phyloP scores from a whole-genome alignment of 2,888 invertebrate genomes.

The Archaeoteleia sp. region DNA sequence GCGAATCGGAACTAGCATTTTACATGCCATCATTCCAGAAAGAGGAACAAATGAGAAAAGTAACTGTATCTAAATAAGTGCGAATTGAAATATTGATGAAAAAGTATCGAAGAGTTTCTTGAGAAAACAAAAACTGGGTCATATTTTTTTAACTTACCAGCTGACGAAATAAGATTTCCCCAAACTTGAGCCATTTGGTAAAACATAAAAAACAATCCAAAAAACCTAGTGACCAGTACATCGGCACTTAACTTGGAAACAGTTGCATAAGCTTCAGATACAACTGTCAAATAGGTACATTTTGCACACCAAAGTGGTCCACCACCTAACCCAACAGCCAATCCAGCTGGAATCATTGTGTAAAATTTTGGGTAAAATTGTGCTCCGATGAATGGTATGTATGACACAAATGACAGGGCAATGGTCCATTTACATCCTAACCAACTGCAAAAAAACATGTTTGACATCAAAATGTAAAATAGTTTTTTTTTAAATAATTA shows the following conservation, averaged over 20 bases:
- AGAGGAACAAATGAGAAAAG: too few relatives aligned
- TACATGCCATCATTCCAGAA: too few relatives aligned
- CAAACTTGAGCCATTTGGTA: conserved; percentile 97
- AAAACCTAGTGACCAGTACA: conserved; percentile 91
- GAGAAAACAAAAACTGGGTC: too few relatives aligned
- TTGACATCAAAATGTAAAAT: neutral
- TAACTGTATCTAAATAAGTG: too few relatives aligned
- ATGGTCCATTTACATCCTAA: conserved; percentile 94
- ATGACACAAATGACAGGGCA: conserved; percentile 88
- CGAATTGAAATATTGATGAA: too few relatives aligned
- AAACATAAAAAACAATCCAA: conserved; percentile 97
- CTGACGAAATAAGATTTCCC: conserved; percentile 93
- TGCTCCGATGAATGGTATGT: conserved; percentile 92
- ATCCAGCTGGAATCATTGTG: conserved; percentile 88
- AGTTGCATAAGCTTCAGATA: conserved; percentile 85
- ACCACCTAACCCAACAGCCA: conserved; percentile 90
- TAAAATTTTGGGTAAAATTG: conserved; percentile 92
- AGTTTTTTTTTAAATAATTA: conserved; percentile 33
- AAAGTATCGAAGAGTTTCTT: too few relatives aligned
- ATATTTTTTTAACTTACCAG: conserved; percentile 82
- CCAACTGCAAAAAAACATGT: conserved; percentile 78
- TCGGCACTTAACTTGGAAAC: conserved; percentile 83
- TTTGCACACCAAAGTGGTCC: conserved; percentile 97
- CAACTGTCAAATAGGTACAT: conserved; percentile 93
- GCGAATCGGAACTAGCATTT: too few relatives aligned